These are phyloP conservation scores for Tiphia femorata DNA, from an alignment of 2,888 invertebrate genomes.

Conservation along the genomic window DNA sequence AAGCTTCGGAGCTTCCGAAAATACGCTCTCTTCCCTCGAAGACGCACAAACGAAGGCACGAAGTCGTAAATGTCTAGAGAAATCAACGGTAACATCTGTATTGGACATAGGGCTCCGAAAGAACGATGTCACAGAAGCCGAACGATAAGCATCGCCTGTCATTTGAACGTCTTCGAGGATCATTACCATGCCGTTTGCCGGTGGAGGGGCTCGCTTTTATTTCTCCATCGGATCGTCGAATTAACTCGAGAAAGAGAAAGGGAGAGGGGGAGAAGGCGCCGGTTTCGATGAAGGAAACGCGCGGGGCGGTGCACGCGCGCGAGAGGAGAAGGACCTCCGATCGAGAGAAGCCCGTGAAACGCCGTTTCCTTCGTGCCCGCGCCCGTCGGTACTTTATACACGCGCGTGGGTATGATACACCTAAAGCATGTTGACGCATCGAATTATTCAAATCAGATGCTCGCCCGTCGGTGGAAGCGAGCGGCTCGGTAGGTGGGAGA, in stretches of 20 bases:
- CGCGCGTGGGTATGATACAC: slow-evolving; percentile 39
- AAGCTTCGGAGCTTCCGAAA: too few relatives aligned
- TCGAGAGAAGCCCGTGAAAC: slow-evolving; percentile 2
- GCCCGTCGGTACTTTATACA: slow-evolving; percentile 31
- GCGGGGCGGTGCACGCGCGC: not conserved
- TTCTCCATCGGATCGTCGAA: not conserved
- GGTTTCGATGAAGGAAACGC: not conserved
- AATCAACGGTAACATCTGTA: too few relatives aligned
- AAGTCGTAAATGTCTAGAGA: too few relatives aligned
- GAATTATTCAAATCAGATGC: slow-evolving; percentile 52
- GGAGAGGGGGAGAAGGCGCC: not conserved
- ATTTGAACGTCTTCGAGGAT: slow-evolving; percentile 11
- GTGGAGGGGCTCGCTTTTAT: not conserved
- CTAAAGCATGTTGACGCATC: slow-evolving; percentile 50
- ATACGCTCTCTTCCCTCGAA: too few relatives aligned
- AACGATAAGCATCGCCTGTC: slow-evolving; percentile 26
- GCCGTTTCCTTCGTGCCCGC: slow-evolving; percentile 35
- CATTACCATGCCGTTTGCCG: slow-evolving; percentile 15
- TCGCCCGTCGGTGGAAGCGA: slow-evolving; percentile 16
- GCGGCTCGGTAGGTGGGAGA: not conserved
- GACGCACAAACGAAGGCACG: too few relatives aligned
- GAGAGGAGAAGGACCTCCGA: not conserved
- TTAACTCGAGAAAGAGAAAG: slow-evolving; percentile 14
- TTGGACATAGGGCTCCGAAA: too few relatives aligned
- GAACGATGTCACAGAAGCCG: slow-evolving; percentile 18